Base-by-base conservation (phyloP, 1,140 invertebrate species). In the fruit fly (Drosophila melanogaster) region DNA sequence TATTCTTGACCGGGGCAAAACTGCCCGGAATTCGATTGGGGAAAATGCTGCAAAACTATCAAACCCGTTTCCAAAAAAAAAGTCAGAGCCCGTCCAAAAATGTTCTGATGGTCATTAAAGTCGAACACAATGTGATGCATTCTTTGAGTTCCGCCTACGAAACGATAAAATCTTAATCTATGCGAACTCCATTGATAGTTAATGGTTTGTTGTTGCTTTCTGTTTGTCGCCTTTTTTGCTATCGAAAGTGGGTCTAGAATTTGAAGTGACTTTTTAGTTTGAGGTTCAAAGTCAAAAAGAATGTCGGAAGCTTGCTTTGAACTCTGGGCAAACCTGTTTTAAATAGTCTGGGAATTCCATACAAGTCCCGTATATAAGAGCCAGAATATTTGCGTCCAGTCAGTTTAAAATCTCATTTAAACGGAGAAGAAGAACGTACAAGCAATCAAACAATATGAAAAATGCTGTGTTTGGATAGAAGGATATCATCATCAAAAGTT, bases 1-100 rank as follows among this genome's bases (percentile, higher is more conserved):
- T 67, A 46, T 51, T 65, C 46, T 74, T 44, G 46, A 35, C 46
- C 46, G 38, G 44, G 38, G 58, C 50, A 47, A 62, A 74, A 72
- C 49, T 44, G 57, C 41, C 50, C 49, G 58, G 33, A 74, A 50
- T 74, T 43, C 15, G 26, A 51, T 40, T 49, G 47, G 74, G 62
- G 78, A 81, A 86, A 85, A 78, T 65, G 50, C 51, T 81, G 69
- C 51, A 80, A 55, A 81, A 85, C 69, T 86, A 81, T 80, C 57
- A 19, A 81, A 85, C 81, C 65, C 62, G 81, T 85, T 85, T 56
- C 62, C 26, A 77, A 77, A 43, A 33, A 43, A 33, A 77, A 65
- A 80, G 61, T 49, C 77, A 58, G 50, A 77, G 66, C 61, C 46
- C 40, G 60, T 8, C 69, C 30, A 85, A 69, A 85, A 85, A 72